Evolutionary conservation across 2,888 invertebrate genomes (phyloP), one percentile per base, ranked within the genome.

Genomic region (Macrophya alboannulata): DNA sequence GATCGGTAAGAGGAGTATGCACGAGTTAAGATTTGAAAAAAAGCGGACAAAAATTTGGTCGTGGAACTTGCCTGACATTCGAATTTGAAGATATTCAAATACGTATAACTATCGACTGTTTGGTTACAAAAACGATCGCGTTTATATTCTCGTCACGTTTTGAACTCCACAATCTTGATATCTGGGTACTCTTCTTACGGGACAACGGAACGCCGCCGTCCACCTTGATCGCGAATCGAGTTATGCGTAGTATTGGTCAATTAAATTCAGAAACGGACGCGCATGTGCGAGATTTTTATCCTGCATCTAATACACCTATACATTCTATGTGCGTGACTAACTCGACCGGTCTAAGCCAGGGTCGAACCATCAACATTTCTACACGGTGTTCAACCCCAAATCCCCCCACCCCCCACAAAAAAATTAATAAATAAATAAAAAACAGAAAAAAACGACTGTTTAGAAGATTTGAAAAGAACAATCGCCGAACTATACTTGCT

Each of bases 211-310:
- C 55, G n/a, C 55, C n/a, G 0, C 8, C 55, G 55, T 55, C 55
- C 55, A 8, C 55, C n/a, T 55, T 55, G 55, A 55, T 55, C 55
- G 6, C 55, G 55, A 1, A 55, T 55, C 55, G 8, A n/a, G 55
- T 55, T 55, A 55, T 55, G 55, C n/a, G n/a, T n/a, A 55, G n/a
- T 6, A 55, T 55, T 55, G n/a, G 55, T 55, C n/a, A 8, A n/a
- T 55, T 2, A 6, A 1, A 51, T 0, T 51, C 17, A 17, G 5
- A 15, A 31, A 17, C 51, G n/a, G 1, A 2, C 6, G 5, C 55
- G 55, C 55, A 55, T 55, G 55, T n/a, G 55, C 55, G 55, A 55
- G 55, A 55, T 55, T 55, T 31, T 55, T 55, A 55, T 55, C 55
- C n/a, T 55, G 8, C n/a, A 55, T 55, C 8, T 6, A n/a, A n/a